A percentile compares a stretch with the other conserved stretches of the same genome.
These are phyloP conservation scores for Dynastes maya DNA, from an alignment of 2,888 invertebrate genomes.

Conservation along the genomic window DNA sequence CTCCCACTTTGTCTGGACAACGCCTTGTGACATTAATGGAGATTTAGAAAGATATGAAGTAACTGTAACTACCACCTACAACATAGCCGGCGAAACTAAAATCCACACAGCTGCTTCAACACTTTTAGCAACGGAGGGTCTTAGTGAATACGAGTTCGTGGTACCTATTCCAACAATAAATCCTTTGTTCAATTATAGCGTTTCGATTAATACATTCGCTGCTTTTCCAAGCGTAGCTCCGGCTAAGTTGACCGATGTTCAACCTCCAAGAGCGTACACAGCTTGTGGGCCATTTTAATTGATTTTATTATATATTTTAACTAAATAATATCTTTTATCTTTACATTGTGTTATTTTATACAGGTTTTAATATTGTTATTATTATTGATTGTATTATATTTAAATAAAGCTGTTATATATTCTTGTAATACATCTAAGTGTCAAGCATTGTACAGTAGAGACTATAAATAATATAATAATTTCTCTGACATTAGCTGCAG, in stretches of 20 bases:
- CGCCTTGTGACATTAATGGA: conserved; percentile 43
- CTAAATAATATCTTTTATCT: too few species aligned
- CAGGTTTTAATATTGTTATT: too few species aligned
- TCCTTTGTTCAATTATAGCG: conserved; percentile 41
- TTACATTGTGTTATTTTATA: too few species aligned
- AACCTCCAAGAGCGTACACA: conserved; percentile 37
- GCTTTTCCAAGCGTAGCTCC: conserved; percentile 7
- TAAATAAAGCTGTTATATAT: too few species aligned
- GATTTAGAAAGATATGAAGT: conserved; percentile 25
- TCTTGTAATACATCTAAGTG: too few species aligned
- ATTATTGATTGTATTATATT: too few species aligned
- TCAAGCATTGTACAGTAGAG: too few species aligned
- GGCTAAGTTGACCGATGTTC: not conserved
- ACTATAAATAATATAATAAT: too few species aligned
- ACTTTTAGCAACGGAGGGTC: not conserved
- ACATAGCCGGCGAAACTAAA: conserved; percentile 11
- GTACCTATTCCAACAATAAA: conserved; percentile 33
- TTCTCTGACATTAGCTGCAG: too few species aligned
- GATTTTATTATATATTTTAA: too few species aligned
- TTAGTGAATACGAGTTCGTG: conserved; percentile 10
- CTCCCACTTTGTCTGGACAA: conserved; percentile 19
- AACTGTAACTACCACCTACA: not conserved
- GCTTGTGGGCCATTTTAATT: not conserved
- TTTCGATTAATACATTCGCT: conserved; percentile 31
- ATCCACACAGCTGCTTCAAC: not conserved